phyloP scores from a whole-genome alignment of 92 coral and sea anemone genomes.

The Heteractis magnifica region DNA sequence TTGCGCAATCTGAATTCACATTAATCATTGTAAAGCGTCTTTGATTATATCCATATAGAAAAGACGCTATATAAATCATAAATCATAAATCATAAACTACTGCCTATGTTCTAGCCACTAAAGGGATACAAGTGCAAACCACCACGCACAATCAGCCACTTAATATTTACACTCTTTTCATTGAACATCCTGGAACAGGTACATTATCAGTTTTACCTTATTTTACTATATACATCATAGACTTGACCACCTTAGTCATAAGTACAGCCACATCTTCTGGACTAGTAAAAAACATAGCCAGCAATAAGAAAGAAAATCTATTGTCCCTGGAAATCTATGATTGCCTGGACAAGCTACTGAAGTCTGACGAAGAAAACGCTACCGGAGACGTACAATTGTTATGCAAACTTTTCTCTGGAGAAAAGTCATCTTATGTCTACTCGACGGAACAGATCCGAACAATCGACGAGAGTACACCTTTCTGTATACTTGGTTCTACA shows the following conservation, averaged over 20 bases:
- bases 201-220: background rate
- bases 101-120: conserved; percentile 22
- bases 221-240: conserved; percentile 23
- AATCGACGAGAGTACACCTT: conserved; percentile 42
- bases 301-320: conserved; percentile 35
- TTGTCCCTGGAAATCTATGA: conserved; percentile 51
- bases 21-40: too few species aligned
- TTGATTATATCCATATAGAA: too few species aligned
- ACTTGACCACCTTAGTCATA: conserved; percentile 28
- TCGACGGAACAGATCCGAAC: conserved; percentile 42
- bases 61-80: too few species aligned
- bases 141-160: conserved; percentile 40
- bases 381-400: conserved; percentile 57
- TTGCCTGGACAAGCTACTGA: conserved; percentile 43
- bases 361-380: conserved; percentile 51
- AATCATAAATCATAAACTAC: too few species aligned
- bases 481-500: conserved; percentile 55
- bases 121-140: conserved; percentile 16
- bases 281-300: conserved; percentile 36
- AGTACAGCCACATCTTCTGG: conserved; percentile 53
- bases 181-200: conserved; percentile 51
- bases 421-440: conserved; percentile 40
- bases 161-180: conserved; percentile 35
- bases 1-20: too few species aligned
- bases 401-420: conserved; percentile 59